Evolutionary conservation across 35 echinoderm and acorn worm species (phyloP).

Genomic region (Heliocidaris tuberculata): DNA sequence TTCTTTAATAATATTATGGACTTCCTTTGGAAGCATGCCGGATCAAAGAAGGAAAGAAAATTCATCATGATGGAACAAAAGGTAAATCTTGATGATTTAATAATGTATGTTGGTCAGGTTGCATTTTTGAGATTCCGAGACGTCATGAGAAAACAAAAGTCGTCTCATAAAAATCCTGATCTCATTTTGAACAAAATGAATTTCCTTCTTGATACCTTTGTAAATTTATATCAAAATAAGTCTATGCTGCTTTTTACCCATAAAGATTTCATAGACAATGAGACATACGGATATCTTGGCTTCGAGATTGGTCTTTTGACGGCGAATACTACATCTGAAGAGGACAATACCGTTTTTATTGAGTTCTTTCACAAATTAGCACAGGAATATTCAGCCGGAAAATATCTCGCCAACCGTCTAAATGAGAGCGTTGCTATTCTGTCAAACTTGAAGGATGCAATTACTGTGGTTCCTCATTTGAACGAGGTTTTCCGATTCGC

Average conservation of each 20-base stretch:
- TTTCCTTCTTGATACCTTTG: too few relatives aligned
- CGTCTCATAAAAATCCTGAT: too few relatives aligned
- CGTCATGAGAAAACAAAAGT: background rate
- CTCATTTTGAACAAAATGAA: too few relatives aligned
- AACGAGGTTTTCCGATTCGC: too few relatives aligned
- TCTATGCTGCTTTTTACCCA: background rate
- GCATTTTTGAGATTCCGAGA: background rate
- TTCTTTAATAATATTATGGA: background rate
- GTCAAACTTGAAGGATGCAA: background rate
- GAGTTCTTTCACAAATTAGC: constrained; percentile 15
- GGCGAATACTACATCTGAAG: background rate
- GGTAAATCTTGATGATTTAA: background rate
- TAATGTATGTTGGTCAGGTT: background rate
- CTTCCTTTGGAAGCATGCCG: background rate
- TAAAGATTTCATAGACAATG: background rate
- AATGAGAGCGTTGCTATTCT: background rate
- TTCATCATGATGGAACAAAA: background rate
- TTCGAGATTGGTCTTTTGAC: background rate
- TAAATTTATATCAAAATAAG: too few relatives aligned
- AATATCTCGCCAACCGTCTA: background rate
- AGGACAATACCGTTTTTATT: background rate
- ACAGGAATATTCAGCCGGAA: background rate
- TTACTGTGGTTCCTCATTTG: too few relatives aligned
- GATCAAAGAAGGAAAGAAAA: background rate
- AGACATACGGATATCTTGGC: too few relatives aligned